These are phyloP conservation scores for Alligator mississippiensis DNA, from an alignment of 2,113 vertebrate species.

Conservation along the genomic window DNA sequence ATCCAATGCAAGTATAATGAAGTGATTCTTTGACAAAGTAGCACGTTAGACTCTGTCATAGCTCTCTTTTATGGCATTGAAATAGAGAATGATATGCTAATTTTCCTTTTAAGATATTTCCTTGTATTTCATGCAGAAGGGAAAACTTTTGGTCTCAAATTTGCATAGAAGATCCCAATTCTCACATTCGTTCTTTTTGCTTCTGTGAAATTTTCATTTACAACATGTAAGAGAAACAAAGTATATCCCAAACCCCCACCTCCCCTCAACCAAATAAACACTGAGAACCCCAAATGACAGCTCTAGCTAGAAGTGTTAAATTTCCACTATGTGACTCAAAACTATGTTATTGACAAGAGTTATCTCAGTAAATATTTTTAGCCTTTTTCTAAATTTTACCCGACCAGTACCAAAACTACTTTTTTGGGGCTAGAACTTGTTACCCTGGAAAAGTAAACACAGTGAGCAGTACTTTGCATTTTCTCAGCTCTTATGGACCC, in stretches of 20 bases:
- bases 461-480: neutral
- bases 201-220: constrained; percentile 25
- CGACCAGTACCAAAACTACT: neutral
- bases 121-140: neutral
- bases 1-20: neutral
- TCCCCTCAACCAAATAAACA: too few species aligned
- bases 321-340: neutral
- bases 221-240: constrained; percentile 26
- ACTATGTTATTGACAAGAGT: neutral
- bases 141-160: constrained; percentile 12
- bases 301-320: neutral
- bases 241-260: neutral
- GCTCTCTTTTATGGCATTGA: constrained; percentile 18
- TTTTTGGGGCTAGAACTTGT: neutral
- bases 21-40: constrained; percentile 13
- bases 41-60: neutral
- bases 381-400: neutral
- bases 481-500: too few species aligned
- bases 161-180: constrained; percentile 9
- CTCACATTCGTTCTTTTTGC: neutral
- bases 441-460: rapidly evolving
- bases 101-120: constrained; percentile 33
- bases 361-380: neutral
- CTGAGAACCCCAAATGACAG: neutral
- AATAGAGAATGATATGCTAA: constrained; percentile 28